Evolutionary conservation across 2,888 invertebrate species (phyloP), one percentile per base, ranked within the genome.

Genomic region (Dorcus parallelipipedus): DNA sequence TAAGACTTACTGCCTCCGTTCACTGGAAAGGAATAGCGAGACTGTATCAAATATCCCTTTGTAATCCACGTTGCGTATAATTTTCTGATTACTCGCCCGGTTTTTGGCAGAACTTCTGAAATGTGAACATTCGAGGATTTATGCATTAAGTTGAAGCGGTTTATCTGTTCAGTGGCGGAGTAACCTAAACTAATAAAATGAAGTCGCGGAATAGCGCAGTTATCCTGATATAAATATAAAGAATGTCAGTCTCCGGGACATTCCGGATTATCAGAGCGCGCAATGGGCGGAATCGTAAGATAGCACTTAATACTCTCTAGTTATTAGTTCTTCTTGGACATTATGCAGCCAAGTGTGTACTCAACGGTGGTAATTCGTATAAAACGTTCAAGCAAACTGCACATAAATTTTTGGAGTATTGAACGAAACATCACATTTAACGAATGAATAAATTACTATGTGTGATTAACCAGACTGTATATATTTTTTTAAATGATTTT

Each of bases 241-340:
- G 69, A 69, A 67, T 62, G 65, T 64, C 64, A 67, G 65, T 66
- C 64, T 33, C 14, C 43, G 55, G 67, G 64, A 61, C 66, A 62
- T 68, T 60, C 55, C 59, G 65, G 71, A 72, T 71, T 70, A 71
- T 69, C 67, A 63, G 61, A 64, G 67, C 61, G 64, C 61, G 70
- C 69, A 73, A 69, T 71, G 71, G 66, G 70, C 71, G 72, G 73
- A 73, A 73, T 67, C 64, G 65, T 64, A 67, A 69, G 73, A 73
- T 73, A 73, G 69, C 71, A 71, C 70, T 71, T 71, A 71, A 72
- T 71, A 72, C 71, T 71, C 70, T 33, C 26, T 66, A 68, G 70
- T 71, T 69, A 69, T 67, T 72, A 70, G 69, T 70, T 67, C 67
- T 69, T 67, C 49, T 23, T 10, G 20, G 60, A 54, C 55, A 61